Conservation (phyloP, 2,797 vertebrate genomes). For the Melanotaenia nigrans region DNA sequence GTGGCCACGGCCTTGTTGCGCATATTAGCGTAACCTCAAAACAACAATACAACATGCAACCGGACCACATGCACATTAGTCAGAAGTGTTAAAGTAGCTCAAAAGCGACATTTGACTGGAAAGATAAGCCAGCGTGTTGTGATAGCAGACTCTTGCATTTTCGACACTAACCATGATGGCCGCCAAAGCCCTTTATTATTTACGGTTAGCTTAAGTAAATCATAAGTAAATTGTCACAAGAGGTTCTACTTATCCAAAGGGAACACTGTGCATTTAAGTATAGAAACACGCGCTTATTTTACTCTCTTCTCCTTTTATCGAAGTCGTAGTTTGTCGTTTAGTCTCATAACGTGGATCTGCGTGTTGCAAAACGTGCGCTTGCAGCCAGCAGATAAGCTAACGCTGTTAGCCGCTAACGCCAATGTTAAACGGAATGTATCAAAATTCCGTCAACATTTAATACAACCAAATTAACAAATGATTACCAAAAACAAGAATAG, state of each 20-base stretch:
- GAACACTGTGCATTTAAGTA: too few relatives aligned
- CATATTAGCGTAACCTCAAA: neutral
- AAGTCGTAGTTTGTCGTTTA: too few relatives aligned
- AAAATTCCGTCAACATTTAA: neutral
- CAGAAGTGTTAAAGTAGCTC: neutral
- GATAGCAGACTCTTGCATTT: neutral
- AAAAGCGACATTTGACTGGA: neutral
- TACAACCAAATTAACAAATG: too few relatives aligned
- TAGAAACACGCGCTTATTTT: too few relatives aligned
- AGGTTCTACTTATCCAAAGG: neutral
- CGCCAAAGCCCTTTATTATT: neutral
- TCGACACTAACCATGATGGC: too few relatives aligned
- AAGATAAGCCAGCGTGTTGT: neutral
- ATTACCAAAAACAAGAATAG: neutral
- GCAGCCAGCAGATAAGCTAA: constrained; percentile 40
- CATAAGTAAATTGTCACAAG: too few relatives aligned
- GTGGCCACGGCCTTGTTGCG: constrained; percentile 24
- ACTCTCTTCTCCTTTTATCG: too few relatives aligned
- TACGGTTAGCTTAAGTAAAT: neutral
- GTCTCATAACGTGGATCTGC: neutral
- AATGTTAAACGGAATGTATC: neutral
- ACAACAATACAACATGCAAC: neutral
- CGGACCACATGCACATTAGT: neutral
- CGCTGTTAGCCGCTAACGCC: constrained; percentile 32
- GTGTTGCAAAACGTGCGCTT: constrained; percentile 30